Evolutionary conservation across 2,888 invertebrate genomes (phyloP).

Genomic region (Troilus luridus): DNA sequence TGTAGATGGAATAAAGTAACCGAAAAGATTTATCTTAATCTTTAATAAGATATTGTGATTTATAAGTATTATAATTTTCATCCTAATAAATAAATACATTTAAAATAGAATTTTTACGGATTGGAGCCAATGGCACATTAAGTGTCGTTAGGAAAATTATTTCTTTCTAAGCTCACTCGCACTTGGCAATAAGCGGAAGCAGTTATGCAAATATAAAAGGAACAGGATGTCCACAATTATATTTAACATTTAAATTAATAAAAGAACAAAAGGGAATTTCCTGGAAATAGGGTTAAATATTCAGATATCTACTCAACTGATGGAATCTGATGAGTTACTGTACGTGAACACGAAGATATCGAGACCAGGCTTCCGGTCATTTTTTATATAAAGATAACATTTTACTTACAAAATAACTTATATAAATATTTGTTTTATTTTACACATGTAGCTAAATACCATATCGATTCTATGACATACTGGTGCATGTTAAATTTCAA

Average conservation of each 20-base stretch:
- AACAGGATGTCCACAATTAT: constrained; percentile 21
- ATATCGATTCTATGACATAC: no score
- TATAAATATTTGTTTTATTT: background rate
- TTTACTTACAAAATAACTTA: no score
- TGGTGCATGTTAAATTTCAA: no score
- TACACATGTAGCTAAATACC: background rate
- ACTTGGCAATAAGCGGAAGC: constrained; percentile 11
- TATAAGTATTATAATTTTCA: no score
- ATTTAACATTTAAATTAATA: constrained; percentile 3
- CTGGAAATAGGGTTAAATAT: constrained; percentile 36
- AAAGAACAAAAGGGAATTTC: background rate
- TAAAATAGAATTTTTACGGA: background rate
- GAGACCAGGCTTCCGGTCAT: background rate
- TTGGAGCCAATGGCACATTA: background rate
- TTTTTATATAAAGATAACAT: background rate
- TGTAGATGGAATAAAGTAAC: no score
- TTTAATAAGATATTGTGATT: no score
- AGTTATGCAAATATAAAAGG: constrained; percentile 18
- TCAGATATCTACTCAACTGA: background rate
- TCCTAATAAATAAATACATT: background rate
- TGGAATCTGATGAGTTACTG: constrained; percentile 22
- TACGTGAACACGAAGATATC: background rate
- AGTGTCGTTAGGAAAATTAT: background rate
- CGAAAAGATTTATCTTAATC: no score
- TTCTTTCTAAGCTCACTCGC: background rate